Evolutionary conservation across 23 tunicate genomes (phyloP).

Genomic region (Ciona savignyi): DNA sequence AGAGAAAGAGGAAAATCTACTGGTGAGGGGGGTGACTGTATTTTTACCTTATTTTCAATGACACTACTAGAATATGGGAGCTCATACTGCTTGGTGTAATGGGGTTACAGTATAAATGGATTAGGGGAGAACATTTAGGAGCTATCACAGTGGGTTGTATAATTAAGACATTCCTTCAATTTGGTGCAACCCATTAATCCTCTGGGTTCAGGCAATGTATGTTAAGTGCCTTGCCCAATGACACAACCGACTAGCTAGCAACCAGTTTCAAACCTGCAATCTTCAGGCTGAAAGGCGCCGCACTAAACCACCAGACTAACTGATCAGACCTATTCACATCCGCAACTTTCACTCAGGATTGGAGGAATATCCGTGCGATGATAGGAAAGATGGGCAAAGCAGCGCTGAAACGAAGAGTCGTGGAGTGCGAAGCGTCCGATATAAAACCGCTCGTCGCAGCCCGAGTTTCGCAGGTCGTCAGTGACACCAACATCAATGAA

Average conservation of each 20-base stretch:
- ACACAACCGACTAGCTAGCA: too few species aligned
- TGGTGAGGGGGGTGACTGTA: conserved; percentile 14
- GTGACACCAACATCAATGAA: not conserved
- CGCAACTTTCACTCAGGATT: not conserved
- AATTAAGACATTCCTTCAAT: too few species aligned
- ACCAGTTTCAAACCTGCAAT: too few species aligned
- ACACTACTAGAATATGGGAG: not conserved
- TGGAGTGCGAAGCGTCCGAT: not conserved
- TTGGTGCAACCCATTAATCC: too few species aligned
- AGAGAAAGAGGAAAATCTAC: conserved; percentile 48
- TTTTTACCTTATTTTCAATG: not conserved
- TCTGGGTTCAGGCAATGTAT: too few species aligned
- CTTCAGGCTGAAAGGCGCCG: too few species aligned
- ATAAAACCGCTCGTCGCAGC: not conserved
- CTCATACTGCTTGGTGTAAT: not conserved
- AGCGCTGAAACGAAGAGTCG: not conserved
- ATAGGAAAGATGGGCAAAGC: not conserved
- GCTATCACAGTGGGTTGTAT: too few species aligned
- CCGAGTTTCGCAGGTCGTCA: not conserved
- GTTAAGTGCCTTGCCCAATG: too few species aligned
- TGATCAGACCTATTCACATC: too few species aligned
- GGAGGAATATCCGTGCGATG: not conserved
- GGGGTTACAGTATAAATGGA: not conserved
- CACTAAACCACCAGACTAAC: too few species aligned
- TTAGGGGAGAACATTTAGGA: not conserved